Conservation (phyloP, 2,113 vertebrate genomes). For the Xenopus tropicalis region DNA sequence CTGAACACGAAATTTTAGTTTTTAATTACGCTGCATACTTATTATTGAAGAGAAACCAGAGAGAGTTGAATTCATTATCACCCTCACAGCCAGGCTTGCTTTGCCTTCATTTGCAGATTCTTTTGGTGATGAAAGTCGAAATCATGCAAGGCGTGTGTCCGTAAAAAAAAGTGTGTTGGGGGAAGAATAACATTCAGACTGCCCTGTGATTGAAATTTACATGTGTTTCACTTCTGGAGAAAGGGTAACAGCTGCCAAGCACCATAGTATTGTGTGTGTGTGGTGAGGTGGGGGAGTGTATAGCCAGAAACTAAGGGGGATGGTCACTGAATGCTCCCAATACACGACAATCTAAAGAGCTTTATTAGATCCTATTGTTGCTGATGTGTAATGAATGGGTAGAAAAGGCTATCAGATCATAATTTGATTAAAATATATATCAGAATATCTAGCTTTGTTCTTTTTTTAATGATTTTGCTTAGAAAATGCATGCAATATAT, state of each 20-base stretch:
- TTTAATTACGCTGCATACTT: too few relatives aligned
- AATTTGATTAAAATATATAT: neutral
- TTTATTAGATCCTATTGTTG: neutral
- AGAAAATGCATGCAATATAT: neutral
- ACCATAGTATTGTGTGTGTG: constrained; percentile 7
- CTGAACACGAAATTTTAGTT: too few relatives aligned
- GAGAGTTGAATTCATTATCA: too few relatives aligned
- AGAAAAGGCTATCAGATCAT: neutral
- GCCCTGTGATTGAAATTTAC: constrained; percentile 15
- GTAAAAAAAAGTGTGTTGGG: too few relatives aligned
- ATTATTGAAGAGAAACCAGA: too few relatives aligned
- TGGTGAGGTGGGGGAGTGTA: neutral
- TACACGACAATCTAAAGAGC: neutral
- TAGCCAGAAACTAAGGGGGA: neutral
- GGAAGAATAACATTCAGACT: too few relatives aligned
- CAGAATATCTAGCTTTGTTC: too few relatives aligned
- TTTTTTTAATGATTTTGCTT: neutral
- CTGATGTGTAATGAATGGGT: too few relatives aligned
- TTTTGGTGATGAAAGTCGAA: too few relatives aligned
- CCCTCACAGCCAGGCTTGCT: too few relatives aligned
- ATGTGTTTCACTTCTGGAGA: constrained; percentile 19
- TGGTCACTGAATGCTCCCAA: neutral
- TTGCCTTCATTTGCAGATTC: too few relatives aligned
- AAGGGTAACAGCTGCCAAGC: constrained; percentile 22
- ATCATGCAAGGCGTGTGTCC: too few relatives aligned